Evolutionary conservation across 2,113 vertebrate genomes (phyloP).

Genomic region (Neoarius graeffei): DNA sequence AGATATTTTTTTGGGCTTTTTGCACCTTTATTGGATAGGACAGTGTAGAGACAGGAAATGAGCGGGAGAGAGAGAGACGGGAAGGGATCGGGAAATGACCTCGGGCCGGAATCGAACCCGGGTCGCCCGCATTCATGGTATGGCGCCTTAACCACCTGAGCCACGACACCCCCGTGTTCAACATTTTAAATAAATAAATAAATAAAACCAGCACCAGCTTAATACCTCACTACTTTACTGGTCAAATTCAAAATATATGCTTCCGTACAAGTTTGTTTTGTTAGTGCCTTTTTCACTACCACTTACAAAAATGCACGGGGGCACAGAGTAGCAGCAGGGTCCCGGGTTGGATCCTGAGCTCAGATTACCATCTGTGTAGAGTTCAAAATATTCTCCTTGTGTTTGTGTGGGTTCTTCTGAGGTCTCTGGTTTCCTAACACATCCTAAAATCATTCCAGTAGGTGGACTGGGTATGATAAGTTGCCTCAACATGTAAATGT

Average conservation of each 20-base stretch:
- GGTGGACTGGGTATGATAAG: neutral
- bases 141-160: no score
- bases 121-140: no score
- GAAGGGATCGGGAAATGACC: no score
- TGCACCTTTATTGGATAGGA: no score
- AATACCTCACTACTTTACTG: neutral
- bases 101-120: no score
- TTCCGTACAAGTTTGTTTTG: neutral
- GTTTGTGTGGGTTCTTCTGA: neutral
- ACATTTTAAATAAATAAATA: neutral
- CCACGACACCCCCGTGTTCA: no score
- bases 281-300: neutral
- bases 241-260: neutral
- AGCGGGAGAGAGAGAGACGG: no score
- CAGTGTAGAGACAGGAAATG: no score
- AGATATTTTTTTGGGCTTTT: no score
- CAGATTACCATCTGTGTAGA: neutral
- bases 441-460: conserved; percentile 3
- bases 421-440: neutral
- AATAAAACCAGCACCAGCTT: neutral
- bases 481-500: neutral
- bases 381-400: neutral
- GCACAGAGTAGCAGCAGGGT: neutral
- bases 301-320: neutral
- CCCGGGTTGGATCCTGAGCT: neutral